These are phyloP conservation scores for Buphagus erythrorhynchus DNA, from an alignment of 2,797 vertebrate species.

Conservation along the genomic window DNA sequence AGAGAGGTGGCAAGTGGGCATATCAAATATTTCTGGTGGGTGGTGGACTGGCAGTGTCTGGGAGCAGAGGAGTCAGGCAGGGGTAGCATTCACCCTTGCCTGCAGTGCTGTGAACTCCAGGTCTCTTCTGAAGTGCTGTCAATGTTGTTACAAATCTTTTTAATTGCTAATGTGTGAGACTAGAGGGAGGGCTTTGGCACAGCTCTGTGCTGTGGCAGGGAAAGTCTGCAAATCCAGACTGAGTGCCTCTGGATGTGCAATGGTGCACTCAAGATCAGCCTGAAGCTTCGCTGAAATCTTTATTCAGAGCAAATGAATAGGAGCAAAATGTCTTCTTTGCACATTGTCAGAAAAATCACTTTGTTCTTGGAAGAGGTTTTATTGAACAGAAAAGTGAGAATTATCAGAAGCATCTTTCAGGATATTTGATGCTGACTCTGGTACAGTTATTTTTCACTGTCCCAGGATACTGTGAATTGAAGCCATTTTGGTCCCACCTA, in stretches of 20 bases:
- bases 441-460: not conserved
- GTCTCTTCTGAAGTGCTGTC: not conserved
- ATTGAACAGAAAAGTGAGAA: not conserved
- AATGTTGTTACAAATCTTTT: not conserved
- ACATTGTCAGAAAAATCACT: constrained; percentile 20
- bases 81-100: not conserved
- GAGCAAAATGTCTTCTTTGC: not conserved
- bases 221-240: not conserved
- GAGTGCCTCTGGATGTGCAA: not conserved
- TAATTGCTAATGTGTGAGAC: not conserved
- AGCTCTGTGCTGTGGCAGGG: not conserved
- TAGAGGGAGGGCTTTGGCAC: accelerated
- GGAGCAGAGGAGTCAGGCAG: not conserved
- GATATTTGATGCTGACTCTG: not conserved
- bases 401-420: not conserved
- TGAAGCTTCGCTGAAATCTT: not conserved
- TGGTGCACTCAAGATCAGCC: not conserved
- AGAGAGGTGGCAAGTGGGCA: not conserved
- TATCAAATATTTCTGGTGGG: not conserved
- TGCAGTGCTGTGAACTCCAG: not conserved
- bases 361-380: not conserved
- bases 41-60: accelerated
- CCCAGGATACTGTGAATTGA: not conserved
- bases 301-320: not conserved
- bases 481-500: not conserved